Percentiles rank a stretch among this genome's conserved stretches.
Evolutionary conservation across 2,113 vertebrate genomes (phyloP).

Genomic region (Lampris incognitus): DNA sequence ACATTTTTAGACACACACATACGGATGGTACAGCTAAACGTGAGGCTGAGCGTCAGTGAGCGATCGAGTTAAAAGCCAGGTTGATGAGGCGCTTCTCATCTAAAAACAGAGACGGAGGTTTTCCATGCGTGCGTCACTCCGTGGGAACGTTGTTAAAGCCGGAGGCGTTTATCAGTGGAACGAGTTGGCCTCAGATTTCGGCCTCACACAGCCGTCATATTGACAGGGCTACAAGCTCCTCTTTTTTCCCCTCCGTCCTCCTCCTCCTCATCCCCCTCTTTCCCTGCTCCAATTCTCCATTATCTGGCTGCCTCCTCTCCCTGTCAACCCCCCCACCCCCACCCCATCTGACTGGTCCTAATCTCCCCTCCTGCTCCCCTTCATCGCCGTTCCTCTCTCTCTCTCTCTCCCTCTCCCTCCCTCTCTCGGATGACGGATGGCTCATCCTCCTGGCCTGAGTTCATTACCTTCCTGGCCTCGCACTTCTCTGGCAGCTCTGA

Average conservation of each 20-base stretch:
- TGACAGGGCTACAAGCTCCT: conserved; percentile 50
- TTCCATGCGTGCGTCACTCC: conserved; percentile 36
- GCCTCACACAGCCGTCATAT: conserved; percentile 68
- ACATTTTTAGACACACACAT: too few species aligned
- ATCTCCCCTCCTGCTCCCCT: conserved; percentile 38
- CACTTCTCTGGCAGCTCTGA: conserved; percentile 74
- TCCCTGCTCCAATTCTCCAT: conserved; percentile 56
- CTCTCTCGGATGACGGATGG: conserved; percentile 65
- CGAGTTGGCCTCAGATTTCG: conserved; percentile 68
- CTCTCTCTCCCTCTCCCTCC: conserved; percentile 5
- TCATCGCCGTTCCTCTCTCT: conserved; percentile 50
- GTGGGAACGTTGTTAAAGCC: conserved; percentile 65
- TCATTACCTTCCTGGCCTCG: conserved; percentile 66
- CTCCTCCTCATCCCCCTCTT: conserved; percentile 18
- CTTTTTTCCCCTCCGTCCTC: conserved; percentile 20
- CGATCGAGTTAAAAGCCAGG: too few species aligned
- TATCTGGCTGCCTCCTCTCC: conserved; percentile 53
- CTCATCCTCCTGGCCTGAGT: conserved; percentile 68
- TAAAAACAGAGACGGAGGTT: conserved; percentile 12
- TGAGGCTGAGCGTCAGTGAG: too few species aligned
- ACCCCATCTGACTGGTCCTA: conserved; percentile 49
- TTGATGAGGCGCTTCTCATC: too few species aligned
- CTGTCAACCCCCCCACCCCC: conserved; percentile 19
- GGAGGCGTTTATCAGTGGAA: conserved; percentile 70
- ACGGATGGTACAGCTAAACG: too few species aligned